Evolutionary conservation across 1,140 invertebrate species (phyloP).

Genomic region (Tribolium madens): DNA sequence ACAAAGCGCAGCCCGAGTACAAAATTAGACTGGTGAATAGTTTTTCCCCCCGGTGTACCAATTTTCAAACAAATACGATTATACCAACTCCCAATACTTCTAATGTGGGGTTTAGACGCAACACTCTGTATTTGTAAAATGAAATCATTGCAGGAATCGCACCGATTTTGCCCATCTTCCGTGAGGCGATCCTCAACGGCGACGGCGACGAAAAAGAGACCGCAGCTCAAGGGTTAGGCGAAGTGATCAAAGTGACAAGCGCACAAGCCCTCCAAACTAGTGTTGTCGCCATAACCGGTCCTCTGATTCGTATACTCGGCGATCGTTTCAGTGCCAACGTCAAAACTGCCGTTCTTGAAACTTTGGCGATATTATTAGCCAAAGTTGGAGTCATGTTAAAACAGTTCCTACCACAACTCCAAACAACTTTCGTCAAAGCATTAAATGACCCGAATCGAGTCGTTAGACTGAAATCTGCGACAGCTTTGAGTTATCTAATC

Average conservation of each 20-base stretch:
- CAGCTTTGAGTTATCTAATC: conserved; percentile 89
- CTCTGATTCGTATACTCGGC: conserved; percentile 96
- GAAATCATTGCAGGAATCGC: conserved; percentile 75
- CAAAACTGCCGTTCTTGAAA: conserved; percentile 96
- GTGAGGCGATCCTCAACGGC: conserved; percentile 96
- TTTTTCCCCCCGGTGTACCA: too few species aligned
- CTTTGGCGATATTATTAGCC: conserved; percentile 89
- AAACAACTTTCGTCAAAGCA: conserved; percentile 97
- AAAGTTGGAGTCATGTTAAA: conserved; percentile 94
- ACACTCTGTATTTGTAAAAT: too few species aligned
- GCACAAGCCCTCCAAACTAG: conserved; percentile 91
- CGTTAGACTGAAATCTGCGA: conserved; percentile 90
- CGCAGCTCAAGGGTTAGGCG: conserved; percentile 93
- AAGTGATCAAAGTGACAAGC: conserved; percentile 90
- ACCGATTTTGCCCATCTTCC: conserved; percentile 93
- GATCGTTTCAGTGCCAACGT: conserved; percentile 94
- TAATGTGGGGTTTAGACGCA: too few species aligned
- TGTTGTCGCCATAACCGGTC: conserved; percentile 97
- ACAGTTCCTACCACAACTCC: conserved; percentile 97
- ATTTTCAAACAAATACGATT: too few species aligned
- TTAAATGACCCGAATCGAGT: conserved; percentile 88
- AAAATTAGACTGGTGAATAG: too few species aligned
- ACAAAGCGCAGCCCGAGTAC: too few species aligned
- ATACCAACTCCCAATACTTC: too few species aligned
- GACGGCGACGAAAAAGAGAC: conserved; percentile 94